A percentile compares a stretch with the other conserved stretches of the same genome.
Evolutionary conservation across 2,888 invertebrate genomes (phyloP).

Genomic region (Nowickia ferox): DNA sequence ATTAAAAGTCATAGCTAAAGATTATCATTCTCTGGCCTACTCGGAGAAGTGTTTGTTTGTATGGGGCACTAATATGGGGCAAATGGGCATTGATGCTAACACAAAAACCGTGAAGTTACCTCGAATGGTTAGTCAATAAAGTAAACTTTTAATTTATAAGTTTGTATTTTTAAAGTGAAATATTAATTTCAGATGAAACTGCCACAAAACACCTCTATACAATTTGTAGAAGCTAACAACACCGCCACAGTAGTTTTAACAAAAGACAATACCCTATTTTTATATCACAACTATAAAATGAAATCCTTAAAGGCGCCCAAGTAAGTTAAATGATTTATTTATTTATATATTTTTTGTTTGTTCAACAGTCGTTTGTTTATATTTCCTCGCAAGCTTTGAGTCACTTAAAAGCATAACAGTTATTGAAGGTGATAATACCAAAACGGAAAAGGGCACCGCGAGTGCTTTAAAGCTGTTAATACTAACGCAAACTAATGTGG

Average conservation of each 20-base stretch:
- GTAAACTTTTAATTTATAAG: background rate
- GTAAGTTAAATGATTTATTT: conserved; percentile 74
- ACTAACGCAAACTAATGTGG: conserved; percentile 80
- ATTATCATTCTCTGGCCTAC: conserved; percentile 89
- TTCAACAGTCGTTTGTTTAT: conserved; percentile 19
- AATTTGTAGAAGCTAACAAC: conserved; percentile 82
- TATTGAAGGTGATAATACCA: conserved; percentile 78
- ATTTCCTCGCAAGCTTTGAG: conserved; percentile 76
- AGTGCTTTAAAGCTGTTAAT: conserved; percentile 79
- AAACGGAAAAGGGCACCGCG: conserved; percentile 77
- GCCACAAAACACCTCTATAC: conserved; percentile 75
- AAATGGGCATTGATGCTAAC: conserved; percentile 85
- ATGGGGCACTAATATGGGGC: conserved; percentile 93
- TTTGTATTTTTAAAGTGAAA: too few species aligned
- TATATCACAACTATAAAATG: conserved; percentile 79
- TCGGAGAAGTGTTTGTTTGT: conserved; percentile 87
- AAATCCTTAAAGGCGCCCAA: conserved; percentile 79
- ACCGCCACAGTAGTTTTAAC: conserved; percentile 80
- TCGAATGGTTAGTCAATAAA: conserved; percentile 74
- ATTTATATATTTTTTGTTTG: background rate
- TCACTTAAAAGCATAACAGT: conserved; percentile 79
- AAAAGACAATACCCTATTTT: conserved; percentile 76
- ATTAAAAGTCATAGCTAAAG: conserved; percentile 87
- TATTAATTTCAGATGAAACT: conserved; percentile 75
- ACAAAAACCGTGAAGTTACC: conserved; percentile 76